Percentiles rank a stretch among this genome's conserved stretches.
Evolutionary conservation across 2,113 vertebrate species (phyloP).

Genomic region (Pituophis catenifer): DNA sequence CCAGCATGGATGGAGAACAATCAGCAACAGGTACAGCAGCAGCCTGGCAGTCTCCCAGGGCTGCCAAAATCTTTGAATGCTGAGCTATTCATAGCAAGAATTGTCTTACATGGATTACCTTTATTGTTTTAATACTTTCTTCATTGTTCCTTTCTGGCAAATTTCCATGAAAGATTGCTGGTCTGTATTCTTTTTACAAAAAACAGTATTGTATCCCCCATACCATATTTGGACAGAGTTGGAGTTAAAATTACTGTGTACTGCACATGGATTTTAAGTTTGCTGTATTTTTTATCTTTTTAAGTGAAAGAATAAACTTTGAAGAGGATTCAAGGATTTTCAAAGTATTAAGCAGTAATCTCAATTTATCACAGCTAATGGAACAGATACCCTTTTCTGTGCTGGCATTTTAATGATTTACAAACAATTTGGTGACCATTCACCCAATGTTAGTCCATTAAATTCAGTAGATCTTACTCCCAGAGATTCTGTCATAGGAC

Average conservation of each 20-base stretch:
- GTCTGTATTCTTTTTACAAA: neutral
- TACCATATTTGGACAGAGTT: neutral
- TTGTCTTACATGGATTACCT: neutral
- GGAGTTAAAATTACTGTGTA: neutral
- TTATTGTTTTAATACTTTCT: neutral
- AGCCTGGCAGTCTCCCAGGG: neutral
- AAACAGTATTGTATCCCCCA: neutral
- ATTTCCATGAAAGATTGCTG: neutral
- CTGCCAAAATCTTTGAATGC: neutral
- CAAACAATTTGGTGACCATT: neutral
- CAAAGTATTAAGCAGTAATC: neutral
- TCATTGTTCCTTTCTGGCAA: neutral
- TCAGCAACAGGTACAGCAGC: neutral
- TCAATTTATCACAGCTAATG: neutral
- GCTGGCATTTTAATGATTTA: neutral
- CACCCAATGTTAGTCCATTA: neutral
- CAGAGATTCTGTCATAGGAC: neutral
- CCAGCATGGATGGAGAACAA: neutral
- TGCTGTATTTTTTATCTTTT: neutral
- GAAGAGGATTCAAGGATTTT: neutral
- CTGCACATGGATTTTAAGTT: neutral
- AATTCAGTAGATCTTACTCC: neutral
- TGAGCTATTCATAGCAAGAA: neutral
- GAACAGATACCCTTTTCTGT: neutral
- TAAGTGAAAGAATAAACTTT: neutral